Percentiles rank a stretch among this genome's conserved stretches.
phyloP scores from a whole-genome alignment of 1,140 invertebrate species.

The Leptinotarsa texana region DNA sequence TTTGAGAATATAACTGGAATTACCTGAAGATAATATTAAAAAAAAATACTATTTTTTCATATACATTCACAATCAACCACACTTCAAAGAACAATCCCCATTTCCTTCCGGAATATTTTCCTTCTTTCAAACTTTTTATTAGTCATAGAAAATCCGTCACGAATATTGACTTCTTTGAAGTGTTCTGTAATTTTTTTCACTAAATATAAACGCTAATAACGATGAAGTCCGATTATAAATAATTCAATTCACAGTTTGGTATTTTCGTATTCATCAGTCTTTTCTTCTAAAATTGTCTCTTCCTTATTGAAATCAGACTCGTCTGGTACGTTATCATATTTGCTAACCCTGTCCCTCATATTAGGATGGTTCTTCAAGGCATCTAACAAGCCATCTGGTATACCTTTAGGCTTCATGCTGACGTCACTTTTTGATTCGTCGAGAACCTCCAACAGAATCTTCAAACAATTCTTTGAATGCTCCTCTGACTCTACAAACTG shows the following conservation, averaged over 20 bases:
- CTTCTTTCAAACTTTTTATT: no score
- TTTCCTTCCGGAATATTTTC: no score
- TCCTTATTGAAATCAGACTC: constrained; percentile 28
- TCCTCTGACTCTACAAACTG: constrained; percentile 26
- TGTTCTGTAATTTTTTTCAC: not conserved
- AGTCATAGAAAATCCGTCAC: no score
- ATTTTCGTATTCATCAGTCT: constrained; percentile 39
- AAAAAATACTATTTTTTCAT: no score
- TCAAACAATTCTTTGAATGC: constrained; percentile 31
- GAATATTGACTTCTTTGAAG: no score
- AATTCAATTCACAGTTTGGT: constrained; percentile 35
- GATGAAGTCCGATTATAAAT: not conserved
- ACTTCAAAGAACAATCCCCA: no score
- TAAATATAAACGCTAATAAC: not conserved
- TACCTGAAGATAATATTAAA: no score
- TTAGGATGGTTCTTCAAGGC: constrained; percentile 33
- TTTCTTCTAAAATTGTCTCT: constrained; percentile 38
- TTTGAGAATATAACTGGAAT: no score
- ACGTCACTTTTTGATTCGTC: constrained; percentile 29
- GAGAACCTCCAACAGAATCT: constrained; percentile 30
- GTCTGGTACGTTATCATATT: constrained; percentile 39
- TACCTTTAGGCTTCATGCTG: constrained; percentile 22
- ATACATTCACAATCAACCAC: no score
- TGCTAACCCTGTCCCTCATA: constrained; percentile 37
- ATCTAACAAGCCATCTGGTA: constrained; percentile 22